Base-by-base conservation (phyloP, 2,113 vertebrate species). In the Heliornis fulica region DNA sequence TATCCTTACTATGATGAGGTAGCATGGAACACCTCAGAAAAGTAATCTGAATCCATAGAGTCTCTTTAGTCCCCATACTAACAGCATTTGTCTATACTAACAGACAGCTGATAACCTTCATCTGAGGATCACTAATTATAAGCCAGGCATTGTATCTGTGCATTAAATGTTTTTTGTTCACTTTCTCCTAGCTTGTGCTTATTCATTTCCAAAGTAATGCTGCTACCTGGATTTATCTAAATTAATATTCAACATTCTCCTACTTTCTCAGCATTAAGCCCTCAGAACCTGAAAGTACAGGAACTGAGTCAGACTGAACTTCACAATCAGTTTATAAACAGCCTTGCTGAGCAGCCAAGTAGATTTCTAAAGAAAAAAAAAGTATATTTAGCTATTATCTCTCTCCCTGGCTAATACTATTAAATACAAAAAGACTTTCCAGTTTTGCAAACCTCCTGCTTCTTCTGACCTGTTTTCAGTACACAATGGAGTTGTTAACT, bases 371-470 rank as follows among this genome's bases (percentile, higher is more conserved):
- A 76, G n/a, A 69, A 75, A 41, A 80, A 82, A 12, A 41, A 83
- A 19, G 45, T 50, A 15, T 64, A 78, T 75, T 80, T 82, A 46
- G 6, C 34, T 51, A 71, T 31, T 32, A 53, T n/a, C 48, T 86
- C 57, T 11, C 89, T 54, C 41, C 45, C 82, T 71, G 78, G 82
- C 64, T 56, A 21, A 29, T 59, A 57, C 45, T 76, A 81, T 82
- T 93, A 96, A 94, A 91, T 74, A 79, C 17, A 46, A 94, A 93
- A 89, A 89, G 13, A 16, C 15, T 85, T 96, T 93, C 79, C 28
- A 83, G 28, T 45, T 97, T 97, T 91, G 26, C 36, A 94, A 78
- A 72, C n/a, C 19, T 90, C 29, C 40, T 90, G 57, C 71, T 28
- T 60, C 45, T 95, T 92, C 28, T 48, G 96, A 50, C 16, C 36